Conservation (phyloP, 2,888 invertebrate genomes). For the Creontiades dilutus region DNA sequence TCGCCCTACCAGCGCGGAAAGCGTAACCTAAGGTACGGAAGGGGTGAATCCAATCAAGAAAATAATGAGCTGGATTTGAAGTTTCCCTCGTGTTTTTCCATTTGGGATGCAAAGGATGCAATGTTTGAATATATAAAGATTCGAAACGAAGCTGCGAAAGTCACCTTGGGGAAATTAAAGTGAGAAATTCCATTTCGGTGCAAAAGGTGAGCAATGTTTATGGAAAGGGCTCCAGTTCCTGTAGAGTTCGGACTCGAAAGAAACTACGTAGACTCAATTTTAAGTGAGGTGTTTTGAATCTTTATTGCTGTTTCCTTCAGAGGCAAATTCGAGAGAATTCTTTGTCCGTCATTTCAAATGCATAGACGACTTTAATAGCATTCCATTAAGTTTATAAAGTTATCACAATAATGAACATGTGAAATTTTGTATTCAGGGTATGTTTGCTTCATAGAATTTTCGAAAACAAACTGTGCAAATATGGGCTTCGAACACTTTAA, state of each 20-base stretch:
- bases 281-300: too few relatives aligned
- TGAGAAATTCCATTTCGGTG: background rate
- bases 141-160: background rate
- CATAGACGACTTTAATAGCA: too few relatives aligned
- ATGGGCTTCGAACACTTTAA: too few relatives aligned
- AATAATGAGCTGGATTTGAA: slow-evolving; percentile 33
- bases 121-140: slow-evolving; percentile 15
- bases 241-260: background rate
- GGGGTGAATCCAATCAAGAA: slow-evolving; percentile 47
- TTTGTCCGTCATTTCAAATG: too few relatives aligned
- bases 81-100: slow-evolving; percentile 33
- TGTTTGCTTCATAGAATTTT: too few relatives aligned
- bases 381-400: too few relatives aligned
- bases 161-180: slow-evolving; percentile 44
- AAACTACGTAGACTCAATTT: too few relatives aligned
- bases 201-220: background rate
- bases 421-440: too few relatives aligned
- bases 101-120: slow-evolving; percentile 52
- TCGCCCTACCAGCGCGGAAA: background rate
- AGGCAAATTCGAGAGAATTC: too few relatives aligned
- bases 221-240: background rate
- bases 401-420: too few relatives aligned
- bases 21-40: background rate
- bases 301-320: too few relatives aligned
- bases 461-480: too few relatives aligned